Evolutionary conservation across 2,797 vertebrate species (phyloP).

Genomic region (Erethizon dorsatum): DNA sequence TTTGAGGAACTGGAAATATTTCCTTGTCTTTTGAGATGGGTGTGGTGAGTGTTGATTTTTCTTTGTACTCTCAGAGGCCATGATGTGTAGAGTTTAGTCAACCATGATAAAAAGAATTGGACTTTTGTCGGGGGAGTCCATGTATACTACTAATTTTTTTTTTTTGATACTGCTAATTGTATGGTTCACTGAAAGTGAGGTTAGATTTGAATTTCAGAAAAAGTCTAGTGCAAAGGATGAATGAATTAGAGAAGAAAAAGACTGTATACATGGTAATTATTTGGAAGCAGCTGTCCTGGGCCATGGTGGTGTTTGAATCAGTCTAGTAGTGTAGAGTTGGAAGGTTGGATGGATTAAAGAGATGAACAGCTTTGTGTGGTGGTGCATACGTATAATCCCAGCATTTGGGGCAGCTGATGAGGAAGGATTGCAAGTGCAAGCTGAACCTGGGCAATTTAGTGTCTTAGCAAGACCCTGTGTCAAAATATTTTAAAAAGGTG

Average conservation of each 20-base stretch:
- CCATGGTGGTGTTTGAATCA: background rate
- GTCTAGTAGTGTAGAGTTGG: background rate
- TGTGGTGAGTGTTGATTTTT: background rate
- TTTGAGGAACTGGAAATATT: slow-evolving; percentile 21
- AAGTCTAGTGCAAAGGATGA: background rate
- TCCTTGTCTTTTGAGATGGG: background rate
- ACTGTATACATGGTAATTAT: background rate
- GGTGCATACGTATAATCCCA: background rate
- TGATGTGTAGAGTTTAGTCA: background rate
- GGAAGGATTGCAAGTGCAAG: background rate
- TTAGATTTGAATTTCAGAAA: slow-evolving; percentile 24
- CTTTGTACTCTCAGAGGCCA: background rate
- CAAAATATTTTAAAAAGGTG: background rate
- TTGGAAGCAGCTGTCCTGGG: background rate
- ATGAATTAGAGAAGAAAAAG: background rate
- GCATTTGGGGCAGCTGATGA: background rate
- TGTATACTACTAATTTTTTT: background rate
- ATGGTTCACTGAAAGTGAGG: background rate
- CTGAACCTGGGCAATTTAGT: background rate
- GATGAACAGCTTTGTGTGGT: background rate
- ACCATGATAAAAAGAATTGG: background rate
- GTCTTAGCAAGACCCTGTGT: background rate
- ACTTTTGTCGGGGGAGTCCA: background rate
- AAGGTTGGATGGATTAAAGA: background rate
- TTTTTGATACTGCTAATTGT: background rate